phyloP scores from a whole-genome alignment of 2,797 vertebrate species.

The Galaxias olidus region DNA sequence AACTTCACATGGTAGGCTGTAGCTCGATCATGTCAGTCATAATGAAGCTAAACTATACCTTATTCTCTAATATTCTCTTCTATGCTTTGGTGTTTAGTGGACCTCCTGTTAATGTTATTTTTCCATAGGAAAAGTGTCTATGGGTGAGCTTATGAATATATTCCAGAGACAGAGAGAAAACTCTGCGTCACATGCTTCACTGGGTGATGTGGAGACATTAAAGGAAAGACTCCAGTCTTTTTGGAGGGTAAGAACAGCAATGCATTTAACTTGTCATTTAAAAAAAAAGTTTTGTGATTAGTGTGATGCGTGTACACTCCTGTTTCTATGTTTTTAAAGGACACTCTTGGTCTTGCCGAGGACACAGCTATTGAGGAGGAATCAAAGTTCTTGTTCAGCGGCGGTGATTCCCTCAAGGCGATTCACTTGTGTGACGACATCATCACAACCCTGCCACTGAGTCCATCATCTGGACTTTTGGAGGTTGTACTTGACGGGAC shows the following conservation, averaged over 20 bases:
- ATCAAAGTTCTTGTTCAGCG: conserved; percentile 83
- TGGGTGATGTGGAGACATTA: conserved; percentile 65
- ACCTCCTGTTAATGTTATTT: neutral
- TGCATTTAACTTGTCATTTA: neutral
- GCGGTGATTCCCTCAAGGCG: conserved; percentile 91
- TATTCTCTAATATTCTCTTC: neutral
- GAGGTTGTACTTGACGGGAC: conserved; percentile 83
- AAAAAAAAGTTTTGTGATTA: neutral
- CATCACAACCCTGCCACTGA: conserved; percentile 67
- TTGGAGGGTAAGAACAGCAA: conserved; percentile 83
- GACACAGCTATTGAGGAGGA: conserved; percentile 69
- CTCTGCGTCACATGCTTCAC: conserved; percentile 51
- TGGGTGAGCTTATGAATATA: conserved; percentile 77
- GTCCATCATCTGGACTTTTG: conserved; percentile 79
- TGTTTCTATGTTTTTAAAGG: conserved; percentile 64
- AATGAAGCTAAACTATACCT: neutral
- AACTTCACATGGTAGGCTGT: conserved; percentile 82
- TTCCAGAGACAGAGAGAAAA: conserved; percentile 73
- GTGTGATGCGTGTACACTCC: neutral
- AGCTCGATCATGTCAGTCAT: neutral
- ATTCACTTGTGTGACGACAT: conserved; percentile 80
- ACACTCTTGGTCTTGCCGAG: conserved; percentile 71
- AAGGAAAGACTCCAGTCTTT: conserved; percentile 79
- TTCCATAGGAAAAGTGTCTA: conserved; percentile 88
- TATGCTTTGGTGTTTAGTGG: neutral